phyloP scores from a whole-genome alignment of 2,888 invertebrate species.

The Drosophila picticornis region DNA sequence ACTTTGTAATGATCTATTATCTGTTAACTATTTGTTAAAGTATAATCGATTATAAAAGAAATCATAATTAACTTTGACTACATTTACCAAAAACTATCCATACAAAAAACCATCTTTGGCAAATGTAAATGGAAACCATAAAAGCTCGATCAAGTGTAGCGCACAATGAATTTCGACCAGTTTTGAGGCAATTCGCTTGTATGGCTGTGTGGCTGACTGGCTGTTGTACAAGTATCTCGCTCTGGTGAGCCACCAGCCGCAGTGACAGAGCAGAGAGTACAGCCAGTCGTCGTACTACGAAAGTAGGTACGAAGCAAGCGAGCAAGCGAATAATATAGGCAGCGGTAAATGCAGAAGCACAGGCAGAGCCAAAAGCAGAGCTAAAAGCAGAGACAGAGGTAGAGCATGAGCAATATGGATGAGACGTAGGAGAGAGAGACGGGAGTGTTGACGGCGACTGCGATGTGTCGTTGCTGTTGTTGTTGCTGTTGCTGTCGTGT shows the following conservation, averaged over 20 bases:
- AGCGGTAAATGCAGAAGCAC: constrained; percentile 37
- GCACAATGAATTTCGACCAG: constrained; percentile 52
- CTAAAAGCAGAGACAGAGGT: constrained; percentile 5
- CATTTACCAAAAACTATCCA: background rate
- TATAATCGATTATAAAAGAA: background rate
- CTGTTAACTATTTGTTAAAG: background rate
- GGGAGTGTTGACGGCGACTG: constrained; percentile 46
- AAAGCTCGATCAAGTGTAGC: constrained; percentile 34
- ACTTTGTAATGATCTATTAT: background rate
- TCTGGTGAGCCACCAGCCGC: constrained; percentile 56
- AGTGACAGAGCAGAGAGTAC: constrained; percentile 45
- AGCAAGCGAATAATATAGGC: constrained; percentile 60
- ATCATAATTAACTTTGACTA: background rate
- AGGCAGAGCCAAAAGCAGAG: constrained; percentile 7
- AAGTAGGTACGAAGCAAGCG: constrained; percentile 47
- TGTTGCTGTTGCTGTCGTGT: constrained; percentile 6
- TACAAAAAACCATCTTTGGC: background rate
- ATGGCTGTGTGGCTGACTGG: constrained; percentile 35
- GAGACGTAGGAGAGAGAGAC: background rate
- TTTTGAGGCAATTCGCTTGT: constrained; percentile 47
- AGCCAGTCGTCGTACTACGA: constrained; percentile 59
- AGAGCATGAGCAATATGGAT: constrained; percentile 6
- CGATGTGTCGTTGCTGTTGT: constrained; percentile 42
- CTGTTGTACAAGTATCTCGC: constrained; percentile 53
- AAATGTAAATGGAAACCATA: constrained; percentile 19